Evolutionary conservation across 2,888 invertebrate genomes (phyloP).

Genomic region (Agapostemon virescens): DNA sequence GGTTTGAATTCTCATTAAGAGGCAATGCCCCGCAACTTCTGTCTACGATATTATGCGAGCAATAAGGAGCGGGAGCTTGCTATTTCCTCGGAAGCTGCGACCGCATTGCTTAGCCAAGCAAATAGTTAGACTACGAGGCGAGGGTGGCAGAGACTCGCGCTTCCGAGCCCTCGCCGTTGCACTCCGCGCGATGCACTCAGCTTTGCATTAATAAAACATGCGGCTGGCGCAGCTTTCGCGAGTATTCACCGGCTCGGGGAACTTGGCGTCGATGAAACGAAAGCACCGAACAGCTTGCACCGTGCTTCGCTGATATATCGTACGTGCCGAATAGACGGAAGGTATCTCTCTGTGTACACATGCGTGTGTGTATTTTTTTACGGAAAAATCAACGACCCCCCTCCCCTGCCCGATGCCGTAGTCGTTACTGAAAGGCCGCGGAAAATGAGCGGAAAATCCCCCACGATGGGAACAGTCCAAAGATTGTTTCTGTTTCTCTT

Average conservation of each 20-base stretch:
- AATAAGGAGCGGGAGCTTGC: constrained; percentile 13
- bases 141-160: not conserved
- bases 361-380: not conserved
- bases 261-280: constrained; percentile 41
- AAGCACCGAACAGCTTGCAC: constrained; percentile 30
- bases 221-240: constrained; percentile 44
- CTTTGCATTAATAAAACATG: constrained; percentile 68
- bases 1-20: not conserved
- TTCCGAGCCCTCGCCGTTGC: constrained; percentile 27
- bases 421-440: not conserved
- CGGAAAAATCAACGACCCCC: not conserved
- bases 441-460: not conserved
- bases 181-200: constrained; percentile 59
- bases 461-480: not conserved
- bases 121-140: constrained; percentile 48
- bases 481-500: not conserved
- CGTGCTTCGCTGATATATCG: constrained; percentile 7
- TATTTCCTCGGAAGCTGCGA: constrained; percentile 11
- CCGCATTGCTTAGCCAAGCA: constrained; percentile 57
- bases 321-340: not conserved
- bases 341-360: not conserved
- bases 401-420: not conserved
- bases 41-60: constrained; percentile 14
- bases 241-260: constrained; percentile 38
- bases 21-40: not conserved